phyloP scores from a whole-genome alignment of 1,140 invertebrate species.

The Lasioglossum albipes region DNA sequence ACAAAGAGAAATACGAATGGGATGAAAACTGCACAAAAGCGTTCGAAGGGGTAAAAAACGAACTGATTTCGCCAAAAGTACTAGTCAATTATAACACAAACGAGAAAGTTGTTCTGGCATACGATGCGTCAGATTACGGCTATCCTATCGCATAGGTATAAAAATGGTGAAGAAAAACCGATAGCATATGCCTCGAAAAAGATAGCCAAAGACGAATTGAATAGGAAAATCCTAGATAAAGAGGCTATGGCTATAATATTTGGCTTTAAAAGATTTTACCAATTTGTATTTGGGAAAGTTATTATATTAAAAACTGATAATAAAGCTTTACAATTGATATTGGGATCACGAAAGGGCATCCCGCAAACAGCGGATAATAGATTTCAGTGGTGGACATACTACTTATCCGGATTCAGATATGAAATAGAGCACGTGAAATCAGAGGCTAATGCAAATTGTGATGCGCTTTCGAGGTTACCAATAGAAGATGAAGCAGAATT shows the following conservation, averaged over 20 bases:
- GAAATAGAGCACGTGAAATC: constrained; percentile 18
- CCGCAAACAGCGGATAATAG: constrained; percentile 62
- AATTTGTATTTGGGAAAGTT: constrained; percentile 79
- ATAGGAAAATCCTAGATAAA: neutral
- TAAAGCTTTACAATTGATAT: constrained; percentile 77
- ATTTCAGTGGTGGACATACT: constrained; percentile 48
- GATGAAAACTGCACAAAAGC: no score
- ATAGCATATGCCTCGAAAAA: neutral
- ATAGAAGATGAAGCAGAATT: neutral
- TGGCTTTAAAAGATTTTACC: constrained; percentile 48
- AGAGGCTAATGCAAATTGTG: constrained; percentile 26
- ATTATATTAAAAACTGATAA: constrained; percentile 80
- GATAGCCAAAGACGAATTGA: neutral
- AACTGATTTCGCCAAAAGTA: neutral
- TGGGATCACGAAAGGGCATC: constrained; percentile 64
- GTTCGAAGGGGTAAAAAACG: no score
- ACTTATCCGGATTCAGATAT: neutral
- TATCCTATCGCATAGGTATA: no score
- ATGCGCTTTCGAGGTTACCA: constrained; percentile 17
- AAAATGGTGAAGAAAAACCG: no score
- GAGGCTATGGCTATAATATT: neutral
- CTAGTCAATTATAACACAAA: neutral
- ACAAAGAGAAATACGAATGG: no score
- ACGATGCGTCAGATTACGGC: no score
- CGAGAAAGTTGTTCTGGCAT: no score